phyloP scores from a whole-genome alignment of 2,113 vertebrate species.

The Zootoca vivipara region DNA sequence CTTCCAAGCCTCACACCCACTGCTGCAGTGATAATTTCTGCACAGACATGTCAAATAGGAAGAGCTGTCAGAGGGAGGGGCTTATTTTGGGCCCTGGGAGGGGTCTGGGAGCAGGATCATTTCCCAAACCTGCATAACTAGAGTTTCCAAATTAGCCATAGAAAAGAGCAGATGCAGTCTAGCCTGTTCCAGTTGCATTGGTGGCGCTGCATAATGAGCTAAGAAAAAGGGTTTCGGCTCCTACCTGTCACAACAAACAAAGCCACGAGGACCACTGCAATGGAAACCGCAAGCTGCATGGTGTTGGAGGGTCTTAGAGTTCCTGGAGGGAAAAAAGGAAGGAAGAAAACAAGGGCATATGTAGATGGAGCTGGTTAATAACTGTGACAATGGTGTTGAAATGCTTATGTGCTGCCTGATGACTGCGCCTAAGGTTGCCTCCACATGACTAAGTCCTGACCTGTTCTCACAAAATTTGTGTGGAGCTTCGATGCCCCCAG shows the following conservation, averaged over 20 bases:
- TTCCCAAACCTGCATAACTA: background rate
- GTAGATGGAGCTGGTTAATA: background rate
- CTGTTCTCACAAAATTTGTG: too few species aligned
- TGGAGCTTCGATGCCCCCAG: too few species aligned
- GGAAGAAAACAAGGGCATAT: background rate
- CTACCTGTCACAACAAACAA: conserved; percentile 74
- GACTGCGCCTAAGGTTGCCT: background rate
- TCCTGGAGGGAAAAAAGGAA: background rate
- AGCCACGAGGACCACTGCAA: conserved; percentile 76
- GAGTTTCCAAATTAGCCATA: background rate
- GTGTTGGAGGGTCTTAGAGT: background rate
- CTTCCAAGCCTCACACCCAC: background rate
- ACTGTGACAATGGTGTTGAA: too few species aligned
- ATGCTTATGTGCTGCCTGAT: background rate
- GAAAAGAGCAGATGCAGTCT: background rate
- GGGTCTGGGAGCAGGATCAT: background rate
- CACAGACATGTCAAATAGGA: background rate
- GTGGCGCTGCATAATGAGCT: background rate
- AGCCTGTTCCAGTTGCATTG: background rate
- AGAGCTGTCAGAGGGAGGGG: background rate
- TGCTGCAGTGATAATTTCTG: background rate
- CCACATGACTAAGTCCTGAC: too few species aligned
- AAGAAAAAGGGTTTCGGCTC: background rate
- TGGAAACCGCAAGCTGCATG: conserved; percentile 76
- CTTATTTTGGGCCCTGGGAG: background rate